Conservation (phyloP, 2,888 invertebrate genomes). For the Caenorhabditis parvicauda region DNA sequence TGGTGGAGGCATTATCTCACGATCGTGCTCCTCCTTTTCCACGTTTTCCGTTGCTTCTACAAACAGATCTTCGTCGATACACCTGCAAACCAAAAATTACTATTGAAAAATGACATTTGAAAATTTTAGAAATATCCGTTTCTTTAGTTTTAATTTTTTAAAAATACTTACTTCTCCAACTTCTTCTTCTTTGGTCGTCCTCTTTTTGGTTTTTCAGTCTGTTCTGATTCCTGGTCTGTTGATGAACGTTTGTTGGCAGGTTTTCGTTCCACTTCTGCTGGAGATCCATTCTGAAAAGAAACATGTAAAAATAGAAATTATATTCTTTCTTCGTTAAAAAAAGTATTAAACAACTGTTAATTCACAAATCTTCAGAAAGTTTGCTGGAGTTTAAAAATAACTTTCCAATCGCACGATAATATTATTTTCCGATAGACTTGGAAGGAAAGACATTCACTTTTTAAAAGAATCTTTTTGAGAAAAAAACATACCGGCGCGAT, state of each 20-base stretch:
- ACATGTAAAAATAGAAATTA: background rate
- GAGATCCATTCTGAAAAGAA: background rate
- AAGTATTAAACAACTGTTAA: too few species aligned
- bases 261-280: background rate
- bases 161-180: slow-evolving; percentile 29
- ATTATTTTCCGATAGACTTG: too few species aligned
- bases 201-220: slow-evolving; percentile 32
- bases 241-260: slow-evolving; percentile 12
- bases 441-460: too few species aligned
- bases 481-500: too few species aligned
- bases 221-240: slow-evolving; percentile 8
- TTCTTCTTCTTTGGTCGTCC: slow-evolving; percentile 48
- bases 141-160: background rate
- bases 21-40: slow-evolving; percentile 42
- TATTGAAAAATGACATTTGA: too few species aligned
- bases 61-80: slow-evolving; percentile 36
- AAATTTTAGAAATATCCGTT: background rate
- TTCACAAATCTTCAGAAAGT: too few species aligned
- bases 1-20: slow-evolving; percentile 51
- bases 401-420: too few species aligned
- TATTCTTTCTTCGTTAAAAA: too few species aligned
- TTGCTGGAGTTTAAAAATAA: too few species aligned
- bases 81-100: slow-evolving; percentile 10
- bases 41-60: slow-evolving; percentile 29
- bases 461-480: too few species aligned